phyloP scores from a whole-genome alignment of 2,888 invertebrate species.

The Villa cingulata region DNA sequence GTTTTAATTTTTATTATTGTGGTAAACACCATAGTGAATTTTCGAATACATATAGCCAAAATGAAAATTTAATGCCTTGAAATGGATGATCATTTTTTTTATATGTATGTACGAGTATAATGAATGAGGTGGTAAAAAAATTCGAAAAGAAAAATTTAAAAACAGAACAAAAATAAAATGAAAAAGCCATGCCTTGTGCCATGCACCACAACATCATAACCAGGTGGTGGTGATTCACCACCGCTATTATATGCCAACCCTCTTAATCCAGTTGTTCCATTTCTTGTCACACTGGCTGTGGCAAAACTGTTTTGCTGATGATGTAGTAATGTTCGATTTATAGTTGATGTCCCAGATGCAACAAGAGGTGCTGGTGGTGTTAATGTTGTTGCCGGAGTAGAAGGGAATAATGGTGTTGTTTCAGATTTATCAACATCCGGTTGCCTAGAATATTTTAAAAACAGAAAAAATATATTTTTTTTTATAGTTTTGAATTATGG shows the following conservation, averaged over 20 bases:
- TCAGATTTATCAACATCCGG: slow-evolving; percentile 35
- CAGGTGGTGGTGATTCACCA: slow-evolving; percentile 35
- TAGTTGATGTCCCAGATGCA: slow-evolving; percentile 27
- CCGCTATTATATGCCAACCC: slow-evolving; percentile 30
- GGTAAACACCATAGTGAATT: no score
- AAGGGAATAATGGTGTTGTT: slow-evolving; percentile 34
- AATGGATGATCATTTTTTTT: background rate
- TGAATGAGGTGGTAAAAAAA: background rate
- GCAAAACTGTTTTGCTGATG: slow-evolving; percentile 27
- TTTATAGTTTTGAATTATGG: slow-evolving; percentile 45
- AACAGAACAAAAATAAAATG: slow-evolving; percentile 11
- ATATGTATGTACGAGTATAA: background rate
- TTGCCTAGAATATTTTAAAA: slow-evolving; percentile 17
- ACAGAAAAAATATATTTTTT: slow-evolving; percentile 42
- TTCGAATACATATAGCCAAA: no score
- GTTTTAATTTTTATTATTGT: no score
- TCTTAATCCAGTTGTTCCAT: slow-evolving; percentile 32
- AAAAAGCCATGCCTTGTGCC: slow-evolving; percentile 38
- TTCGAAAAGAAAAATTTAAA: background rate
- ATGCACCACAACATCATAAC: slow-evolving; percentile 39
- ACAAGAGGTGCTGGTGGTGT: slow-evolving; percentile 31
- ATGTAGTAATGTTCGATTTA: slow-evolving; percentile 35
- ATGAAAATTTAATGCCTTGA: no score
- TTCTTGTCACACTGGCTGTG: slow-evolving; percentile 21
- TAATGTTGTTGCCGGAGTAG: slow-evolving; percentile 30